phyloP scores from a whole-genome alignment of 2,113 vertebrate species.

The Thunnus maccoyii region DNA sequence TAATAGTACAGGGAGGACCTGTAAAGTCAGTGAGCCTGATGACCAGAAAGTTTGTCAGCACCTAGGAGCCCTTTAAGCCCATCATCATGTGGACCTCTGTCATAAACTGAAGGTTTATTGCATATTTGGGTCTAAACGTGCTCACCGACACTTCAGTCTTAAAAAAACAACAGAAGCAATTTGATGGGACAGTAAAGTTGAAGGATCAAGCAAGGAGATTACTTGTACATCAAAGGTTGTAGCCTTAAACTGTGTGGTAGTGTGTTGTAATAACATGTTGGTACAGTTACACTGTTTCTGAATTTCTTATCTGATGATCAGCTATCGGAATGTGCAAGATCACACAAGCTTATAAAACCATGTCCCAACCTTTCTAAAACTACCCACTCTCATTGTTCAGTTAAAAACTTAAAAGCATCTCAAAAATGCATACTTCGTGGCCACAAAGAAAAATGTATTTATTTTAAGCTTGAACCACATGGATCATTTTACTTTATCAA shows the following conservation, averaged over 20 bases:
- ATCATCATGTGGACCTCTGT: conserved; percentile 71
- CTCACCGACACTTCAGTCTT: conserved; percentile 49
- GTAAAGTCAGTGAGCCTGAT: conserved; percentile 73
- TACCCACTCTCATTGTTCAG: neutral
- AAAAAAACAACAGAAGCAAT: conserved; percentile 53
- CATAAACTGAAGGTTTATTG: conserved; percentile 73
- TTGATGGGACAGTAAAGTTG: conserved; percentile 61
- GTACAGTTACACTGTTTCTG: neutral
- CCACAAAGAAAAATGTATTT: neutral
- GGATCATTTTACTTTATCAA: neutral
- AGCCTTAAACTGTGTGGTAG: neutral
- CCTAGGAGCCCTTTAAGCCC: conserved; percentile 60
- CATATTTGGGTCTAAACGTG: conserved; percentile 49
- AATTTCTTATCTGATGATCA: neutral
- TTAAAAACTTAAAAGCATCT: neutral
- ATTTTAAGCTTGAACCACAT: neutral
- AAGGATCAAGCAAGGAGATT: conserved; percentile 56
- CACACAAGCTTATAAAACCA: neutral
- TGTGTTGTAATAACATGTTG: conserved; percentile 1
- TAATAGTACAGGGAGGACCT: conserved; percentile 57
- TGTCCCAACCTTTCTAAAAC: neutral
- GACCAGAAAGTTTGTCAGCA: conserved; percentile 69
- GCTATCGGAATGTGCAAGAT: neutral
- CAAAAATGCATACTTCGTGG: neutral
- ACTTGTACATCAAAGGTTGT: conserved; percentile 26